Percentiles rank a stretch among this genome's conserved stretches.
Conservation (phyloP, 2,797 vertebrate species). For the Pipistrellus pygmaeus region DNA sequence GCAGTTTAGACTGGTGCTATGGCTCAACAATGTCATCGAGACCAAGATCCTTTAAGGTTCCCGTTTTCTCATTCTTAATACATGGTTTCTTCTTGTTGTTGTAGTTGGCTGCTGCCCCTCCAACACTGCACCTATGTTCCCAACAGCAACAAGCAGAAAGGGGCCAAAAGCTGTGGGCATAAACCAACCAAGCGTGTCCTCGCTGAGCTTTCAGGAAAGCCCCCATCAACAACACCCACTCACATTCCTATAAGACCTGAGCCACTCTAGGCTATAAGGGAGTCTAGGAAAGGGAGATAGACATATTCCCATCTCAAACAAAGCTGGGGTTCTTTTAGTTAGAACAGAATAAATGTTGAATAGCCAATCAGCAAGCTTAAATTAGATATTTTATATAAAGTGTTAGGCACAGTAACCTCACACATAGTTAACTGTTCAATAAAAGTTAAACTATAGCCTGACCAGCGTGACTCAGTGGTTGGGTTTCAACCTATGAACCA, state of each 20-base stretch:
- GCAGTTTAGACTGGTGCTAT: background rate
- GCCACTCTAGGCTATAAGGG: background rate
- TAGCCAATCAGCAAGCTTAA: constrained; percentile 24
- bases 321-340: constrained; percentile 14
- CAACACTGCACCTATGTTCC: background rate
- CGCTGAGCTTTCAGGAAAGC: constrained; percentile 5
- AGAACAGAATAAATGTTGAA: background rate
- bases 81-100: background rate
- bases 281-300: background rate
- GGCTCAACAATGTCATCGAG: background rate
- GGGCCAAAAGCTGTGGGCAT: background rate
- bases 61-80: constrained; percentile 23
- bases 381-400: constrained; percentile 44
- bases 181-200: background rate
- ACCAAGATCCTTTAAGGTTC: background rate
- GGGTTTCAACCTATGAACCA: background rate
- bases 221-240: background rate
- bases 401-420: background rate
- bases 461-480: background rate
- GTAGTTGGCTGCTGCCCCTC: background rate
- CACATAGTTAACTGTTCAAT: background rate
- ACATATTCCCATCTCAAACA: background rate
- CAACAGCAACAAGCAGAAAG: constrained; percentile 39
- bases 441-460: background rate
- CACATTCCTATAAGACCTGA: background rate